These are phyloP conservation scores for Drosophila ogumai DNA, from an alignment of 1,140 invertebrate species.

Conservation along the genomic window DNA sequence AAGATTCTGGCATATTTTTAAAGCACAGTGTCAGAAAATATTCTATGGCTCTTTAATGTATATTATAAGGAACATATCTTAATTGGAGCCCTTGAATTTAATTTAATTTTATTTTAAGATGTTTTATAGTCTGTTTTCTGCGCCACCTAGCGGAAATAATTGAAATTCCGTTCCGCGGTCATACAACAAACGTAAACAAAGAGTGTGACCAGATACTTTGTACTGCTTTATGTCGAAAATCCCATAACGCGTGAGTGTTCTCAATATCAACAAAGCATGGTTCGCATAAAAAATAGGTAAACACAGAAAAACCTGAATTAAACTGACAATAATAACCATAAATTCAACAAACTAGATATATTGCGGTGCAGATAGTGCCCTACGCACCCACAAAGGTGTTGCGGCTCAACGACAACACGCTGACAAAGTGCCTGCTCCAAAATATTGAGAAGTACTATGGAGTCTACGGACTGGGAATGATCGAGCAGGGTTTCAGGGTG, in stretches of 20 bases:
- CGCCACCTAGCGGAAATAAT: background rate
- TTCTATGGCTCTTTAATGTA: too few relatives aligned
- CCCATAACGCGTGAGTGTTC: background rate
- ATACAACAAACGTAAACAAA: background rate
- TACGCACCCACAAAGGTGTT: slow-evolving; percentile 85
- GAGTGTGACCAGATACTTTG: background rate
- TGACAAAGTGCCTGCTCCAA: slow-evolving; percentile 87
- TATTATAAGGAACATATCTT: too few relatives aligned
- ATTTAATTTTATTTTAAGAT: background rate
- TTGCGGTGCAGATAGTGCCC: slow-evolving; percentile 87
- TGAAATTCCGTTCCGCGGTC: background rate
- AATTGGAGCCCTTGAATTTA: background rate
- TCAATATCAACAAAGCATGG: slow-evolving; percentile 85
- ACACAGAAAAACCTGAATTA: slow-evolving; percentile 28
- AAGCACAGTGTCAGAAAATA: too few relatives aligned
- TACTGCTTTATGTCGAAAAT: background rate
- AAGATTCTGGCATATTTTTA: background rate
- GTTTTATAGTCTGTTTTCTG: background rate
- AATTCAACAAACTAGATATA: slow-evolving; percentile 86
- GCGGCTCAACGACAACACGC: slow-evolving; percentile 86
- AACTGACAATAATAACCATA: slow-evolving; percentile 13
- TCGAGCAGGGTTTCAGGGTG: slow-evolving; percentile 89
- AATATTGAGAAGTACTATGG: slow-evolving; percentile 90
- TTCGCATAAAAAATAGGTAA: slow-evolving; percentile 90
- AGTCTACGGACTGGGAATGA: slow-evolving; percentile 89